These are phyloP conservation scores for Campoletis sonorensis DNA, from an alignment of 1,140 invertebrate genomes.

Conservation along the genomic window DNA sequence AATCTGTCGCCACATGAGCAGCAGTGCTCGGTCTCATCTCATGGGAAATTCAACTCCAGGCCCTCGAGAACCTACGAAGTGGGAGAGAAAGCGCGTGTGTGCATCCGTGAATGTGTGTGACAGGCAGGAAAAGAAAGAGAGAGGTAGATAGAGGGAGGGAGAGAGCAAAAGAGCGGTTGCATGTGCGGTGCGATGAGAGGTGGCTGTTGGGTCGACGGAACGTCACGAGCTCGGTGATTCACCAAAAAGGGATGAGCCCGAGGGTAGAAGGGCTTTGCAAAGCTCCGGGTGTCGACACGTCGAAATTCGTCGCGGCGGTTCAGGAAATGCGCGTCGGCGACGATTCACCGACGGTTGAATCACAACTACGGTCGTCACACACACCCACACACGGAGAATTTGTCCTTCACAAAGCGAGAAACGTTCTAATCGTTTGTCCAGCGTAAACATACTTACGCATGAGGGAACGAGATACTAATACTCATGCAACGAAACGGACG, in stretches of 20 bases:
- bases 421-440: conserved; percentile 56
- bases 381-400: conserved; percentile 51
- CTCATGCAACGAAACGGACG: conserved; percentile 38
- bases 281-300: conserved; percentile 58
- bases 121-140: background rate
- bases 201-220: conserved; percentile 21
- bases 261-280: conserved; percentile 53
- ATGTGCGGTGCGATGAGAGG: conserved; percentile 9
- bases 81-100: too few relatives aligned
- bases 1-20: too few relatives aligned
- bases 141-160: background rate
- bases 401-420: conserved; percentile 63
- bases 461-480: conserved; percentile 54
- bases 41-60: too few relatives aligned
- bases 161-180: background rate
- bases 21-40: too few relatives aligned
- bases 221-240: conserved; percentile 44
- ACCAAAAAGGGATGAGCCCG: conserved; percentile 36
- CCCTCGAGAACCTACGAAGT: too few relatives aligned
- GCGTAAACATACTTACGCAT: conserved; percentile 59
- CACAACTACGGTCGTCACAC: background rate
- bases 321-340: conserved; percentile 35
- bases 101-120: background rate
- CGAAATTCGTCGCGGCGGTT: conserved; percentile 33
- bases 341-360: background rate